Percentiles rank a stretch among this genome's conserved stretches.
Evolutionary conservation across 2,113 vertebrate genomes (phyloP).

Genomic region (Microtus pennsylvanicus): DNA sequence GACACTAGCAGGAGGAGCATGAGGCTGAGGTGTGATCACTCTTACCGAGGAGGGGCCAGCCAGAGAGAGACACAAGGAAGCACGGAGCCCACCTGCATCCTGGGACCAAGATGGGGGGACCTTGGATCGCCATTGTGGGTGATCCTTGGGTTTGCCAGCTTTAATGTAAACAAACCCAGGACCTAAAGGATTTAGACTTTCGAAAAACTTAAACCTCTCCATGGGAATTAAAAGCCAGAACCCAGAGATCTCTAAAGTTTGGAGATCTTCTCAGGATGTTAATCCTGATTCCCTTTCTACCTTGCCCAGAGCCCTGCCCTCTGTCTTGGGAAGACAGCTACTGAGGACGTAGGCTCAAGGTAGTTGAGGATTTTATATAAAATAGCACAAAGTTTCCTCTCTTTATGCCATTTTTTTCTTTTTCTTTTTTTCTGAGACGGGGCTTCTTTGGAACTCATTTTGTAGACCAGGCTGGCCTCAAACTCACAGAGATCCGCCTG

Average conservation of each 20-base stretch:
- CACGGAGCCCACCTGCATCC: constrained; percentile 55
- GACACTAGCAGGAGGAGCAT: fast-evolving
- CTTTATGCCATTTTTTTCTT: background rate
- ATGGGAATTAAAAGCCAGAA: constrained; percentile 65
- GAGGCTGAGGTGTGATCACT: fast-evolving
- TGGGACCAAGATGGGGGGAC: constrained; percentile 19
- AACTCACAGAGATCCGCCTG: too few relatives aligned
- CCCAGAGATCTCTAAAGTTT: constrained; percentile 67
- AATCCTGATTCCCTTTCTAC: constrained; percentile 65
- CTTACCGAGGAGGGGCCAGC: fast-evolving
- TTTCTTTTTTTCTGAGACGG: too few relatives aligned
- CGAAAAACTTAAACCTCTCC: constrained; percentile 75
- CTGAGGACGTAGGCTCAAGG: background rate
- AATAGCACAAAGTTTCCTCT: background rate
- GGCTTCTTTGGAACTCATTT: too few relatives aligned
- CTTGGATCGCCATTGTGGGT: background rate
- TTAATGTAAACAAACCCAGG: constrained; percentile 58
- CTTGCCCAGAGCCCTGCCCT: background rate
- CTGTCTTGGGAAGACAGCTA: constrained; percentile 74
- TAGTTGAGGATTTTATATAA: background rate
- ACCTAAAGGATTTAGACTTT: constrained; percentile 73
- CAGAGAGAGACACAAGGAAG: too few relatives aligned
- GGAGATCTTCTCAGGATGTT: constrained; percentile 57
- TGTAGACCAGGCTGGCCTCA: too few relatives aligned
- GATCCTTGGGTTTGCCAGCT: constrained; percentile 61